Evolutionary conservation across 2,113 vertebrate species (phyloP).

Genomic region (Zapus hudsonius): DNA sequence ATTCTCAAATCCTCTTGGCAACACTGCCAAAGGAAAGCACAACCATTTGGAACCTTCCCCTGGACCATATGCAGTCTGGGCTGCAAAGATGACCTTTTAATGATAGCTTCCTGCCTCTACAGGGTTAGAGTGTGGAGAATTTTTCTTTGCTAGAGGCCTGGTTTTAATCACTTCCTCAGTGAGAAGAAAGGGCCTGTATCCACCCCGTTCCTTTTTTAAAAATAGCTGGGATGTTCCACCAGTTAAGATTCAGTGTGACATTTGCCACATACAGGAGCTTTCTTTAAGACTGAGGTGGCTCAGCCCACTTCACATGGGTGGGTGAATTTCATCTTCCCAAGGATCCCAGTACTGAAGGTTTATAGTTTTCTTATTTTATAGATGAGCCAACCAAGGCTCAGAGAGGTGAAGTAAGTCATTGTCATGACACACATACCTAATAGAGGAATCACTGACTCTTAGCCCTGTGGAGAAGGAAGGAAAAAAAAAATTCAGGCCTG

Average conservation of each 20-base stretch:
- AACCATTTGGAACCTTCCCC: slow-evolving; percentile 78
- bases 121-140: slow-evolving; percentile 68
- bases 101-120: slow-evolving; percentile 75
- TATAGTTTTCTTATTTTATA: neutral
- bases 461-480: neutral
- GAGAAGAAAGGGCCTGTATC: slow-evolving; percentile 59
- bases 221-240: slow-evolving; percentile 51
- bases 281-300: neutral
- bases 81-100: slow-evolving; percentile 82
- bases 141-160: slow-evolving; percentile 65
- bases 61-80: slow-evolving; percentile 65
- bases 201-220: slow-evolving; percentile 16
- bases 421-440: slow-evolving; percentile 4
- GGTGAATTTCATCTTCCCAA: neutral
- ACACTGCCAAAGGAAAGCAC: slow-evolving; percentile 81
- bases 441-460: neutral
- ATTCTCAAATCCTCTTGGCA: slow-evolving; percentile 83
- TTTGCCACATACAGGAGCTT: neutral
- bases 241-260: neutral
- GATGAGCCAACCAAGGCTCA: neutral
- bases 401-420: neutral
- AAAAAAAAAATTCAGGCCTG: neutral
- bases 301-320: neutral
- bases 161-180: slow-evolving; percentile 66
- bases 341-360: neutral